Evolutionary conservation across 2,888 invertebrate species (phyloP).

Genomic region (Lathronympha strigana): DNA sequence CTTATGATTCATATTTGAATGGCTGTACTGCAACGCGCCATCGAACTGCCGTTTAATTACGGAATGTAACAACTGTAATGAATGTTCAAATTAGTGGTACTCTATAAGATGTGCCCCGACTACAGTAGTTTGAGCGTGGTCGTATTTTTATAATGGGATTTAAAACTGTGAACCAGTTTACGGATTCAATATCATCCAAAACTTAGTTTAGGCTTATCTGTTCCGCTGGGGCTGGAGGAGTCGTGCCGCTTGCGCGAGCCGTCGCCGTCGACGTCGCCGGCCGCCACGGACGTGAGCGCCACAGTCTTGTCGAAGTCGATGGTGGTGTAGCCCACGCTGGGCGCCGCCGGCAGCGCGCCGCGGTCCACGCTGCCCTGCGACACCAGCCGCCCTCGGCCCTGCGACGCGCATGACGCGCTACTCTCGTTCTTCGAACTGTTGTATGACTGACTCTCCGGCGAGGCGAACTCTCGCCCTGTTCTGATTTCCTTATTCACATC

Average conservation of each 20-base stretch:
- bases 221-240: constrained; percentile 83
- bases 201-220: constrained; percentile 58
- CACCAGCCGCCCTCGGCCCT: constrained; percentile 61
- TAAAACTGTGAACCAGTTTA: constrained; percentile 40
- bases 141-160: no score
- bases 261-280: constrained; percentile 86
- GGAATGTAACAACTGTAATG: no score
- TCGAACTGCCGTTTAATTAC: no score
- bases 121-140: no score
- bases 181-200: constrained; percentile 44
- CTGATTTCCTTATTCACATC: constrained; percentile 81
- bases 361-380: constrained; percentile 69
- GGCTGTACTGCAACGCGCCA: no score
- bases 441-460: constrained; percentile 66
- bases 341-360: constrained; percentile 57
- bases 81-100: no score
- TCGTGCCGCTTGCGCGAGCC: constrained; percentile 91
- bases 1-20: no score
- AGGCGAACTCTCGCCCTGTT: constrained; percentile 56
- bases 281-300: constrained; percentile 92
- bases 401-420: constrained; percentile 61
- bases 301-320: constrained; percentile 98
- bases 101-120: no score
- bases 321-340: constrained; percentile 90
- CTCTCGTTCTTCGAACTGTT: constrained; percentile 68